phyloP scores from a whole-genome alignment of 2,797 vertebrate genomes.

The Gymnothorax reevesii region DNA sequence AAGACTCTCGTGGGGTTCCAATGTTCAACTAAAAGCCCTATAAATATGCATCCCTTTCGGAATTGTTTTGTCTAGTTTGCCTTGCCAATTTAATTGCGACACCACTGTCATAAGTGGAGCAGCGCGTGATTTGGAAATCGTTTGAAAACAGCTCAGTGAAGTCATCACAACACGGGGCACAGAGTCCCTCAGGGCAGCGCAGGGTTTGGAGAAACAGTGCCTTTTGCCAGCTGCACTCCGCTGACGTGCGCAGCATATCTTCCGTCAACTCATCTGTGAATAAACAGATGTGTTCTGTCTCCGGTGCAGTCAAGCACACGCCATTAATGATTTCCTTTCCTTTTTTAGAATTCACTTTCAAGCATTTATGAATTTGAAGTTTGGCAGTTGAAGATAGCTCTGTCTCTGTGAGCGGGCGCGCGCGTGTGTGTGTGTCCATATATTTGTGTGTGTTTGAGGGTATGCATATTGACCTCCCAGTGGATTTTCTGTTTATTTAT shows the following conservation, averaged over 20 bases:
- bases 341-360: slow-evolving; percentile 15
- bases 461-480: not conserved
- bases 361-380: slow-evolving; percentile 3
- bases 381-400: not conserved
- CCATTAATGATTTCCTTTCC: not conserved
- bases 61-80: slow-evolving; percentile 12
- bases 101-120: slow-evolving; percentile 7
- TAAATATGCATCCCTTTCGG: not conserved
- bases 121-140: not conserved
- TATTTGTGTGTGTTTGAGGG: not conserved
- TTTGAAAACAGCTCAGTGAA: not conserved
- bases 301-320: slow-evolving; percentile 21
- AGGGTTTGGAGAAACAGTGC: slow-evolving; percentile 1
- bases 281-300: slow-evolving; percentile 34
- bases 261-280: slow-evolving; percentile 20
- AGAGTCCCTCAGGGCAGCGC: slow-evolving; percentile 9
- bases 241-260: slow-evolving; percentile 10
- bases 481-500: slow-evolving; percentile 18
- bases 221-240: slow-evolving; percentile 9
- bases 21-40: not conserved
- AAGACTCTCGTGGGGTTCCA: not conserved
- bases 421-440: not conserved
- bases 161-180: not conserved
- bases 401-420: not conserved
- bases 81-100: slow-evolving; percentile 5